phyloP scores from a whole-genome alignment of 2,113 vertebrate genomes.

The Pandion haliaetus region DNA sequence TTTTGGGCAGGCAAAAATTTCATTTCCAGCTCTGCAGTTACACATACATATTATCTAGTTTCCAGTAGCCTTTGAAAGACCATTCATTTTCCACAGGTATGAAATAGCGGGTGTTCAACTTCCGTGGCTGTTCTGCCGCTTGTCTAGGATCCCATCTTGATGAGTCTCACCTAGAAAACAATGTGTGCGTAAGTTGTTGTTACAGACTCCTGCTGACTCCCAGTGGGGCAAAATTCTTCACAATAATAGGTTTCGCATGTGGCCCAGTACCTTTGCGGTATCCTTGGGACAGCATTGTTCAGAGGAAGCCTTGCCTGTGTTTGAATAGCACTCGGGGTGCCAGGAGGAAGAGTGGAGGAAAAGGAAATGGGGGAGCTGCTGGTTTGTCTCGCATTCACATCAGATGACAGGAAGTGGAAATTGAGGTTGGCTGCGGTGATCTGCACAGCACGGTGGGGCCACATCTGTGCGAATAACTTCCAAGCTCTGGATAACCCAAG shows the following conservation, averaged over 20 bases:
- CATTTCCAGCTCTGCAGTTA: not conserved
- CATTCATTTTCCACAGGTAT: not conserved
- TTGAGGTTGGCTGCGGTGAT: constrained; percentile 54
- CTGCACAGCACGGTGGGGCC: not conserved
- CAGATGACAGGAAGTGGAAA: constrained; percentile 79
- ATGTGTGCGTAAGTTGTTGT: constrained; percentile 55
- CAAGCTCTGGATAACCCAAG: not conserved
- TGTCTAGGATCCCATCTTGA: constrained; percentile 42
- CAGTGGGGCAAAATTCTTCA: constrained; percentile 74
- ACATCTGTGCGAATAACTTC: constrained; percentile 36
- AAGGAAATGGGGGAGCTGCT: constrained; percentile 75
- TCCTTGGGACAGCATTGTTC: constrained; percentile 82
- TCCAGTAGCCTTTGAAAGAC: not conserved
- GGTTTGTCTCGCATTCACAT: constrained; percentile 73
- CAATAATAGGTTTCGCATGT: constrained; percentile 86
- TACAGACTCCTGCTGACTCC: constrained; percentile 64
- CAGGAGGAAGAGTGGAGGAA: constrained; percentile 83
- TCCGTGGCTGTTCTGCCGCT: constrained; percentile 13
- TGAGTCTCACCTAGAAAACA: constrained; percentile 69
- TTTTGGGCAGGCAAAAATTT: not conserved
- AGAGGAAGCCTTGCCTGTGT: constrained; percentile 75
- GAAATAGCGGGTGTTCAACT: not conserved
- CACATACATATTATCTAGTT: accelerated
- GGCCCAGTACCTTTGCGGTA: constrained; percentile 63
- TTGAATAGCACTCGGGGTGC: constrained; percentile 76